Conservation (phyloP, 2,797 vertebrate species). For the Falco berigora region DNA sequence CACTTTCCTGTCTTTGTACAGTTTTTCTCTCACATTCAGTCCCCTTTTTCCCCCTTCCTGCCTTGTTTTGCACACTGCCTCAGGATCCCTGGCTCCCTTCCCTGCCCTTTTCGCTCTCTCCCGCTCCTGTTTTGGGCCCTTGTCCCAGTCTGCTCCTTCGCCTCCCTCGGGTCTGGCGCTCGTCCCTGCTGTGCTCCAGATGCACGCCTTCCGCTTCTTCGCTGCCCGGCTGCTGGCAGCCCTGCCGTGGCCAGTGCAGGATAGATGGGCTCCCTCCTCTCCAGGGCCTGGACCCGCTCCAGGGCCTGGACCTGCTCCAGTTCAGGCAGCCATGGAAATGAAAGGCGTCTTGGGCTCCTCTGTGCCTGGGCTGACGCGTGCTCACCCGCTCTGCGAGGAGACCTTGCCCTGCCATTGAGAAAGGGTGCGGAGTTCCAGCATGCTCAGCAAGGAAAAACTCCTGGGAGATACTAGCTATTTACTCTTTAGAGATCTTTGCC, state of each 20-base stretch:
- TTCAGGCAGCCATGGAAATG: background rate
- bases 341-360: background rate
- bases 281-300: background rate
- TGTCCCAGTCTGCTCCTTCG: background rate
- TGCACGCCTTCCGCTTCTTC: background rate
- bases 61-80: background rate
- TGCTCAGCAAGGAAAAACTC: background rate
- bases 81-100: background rate
- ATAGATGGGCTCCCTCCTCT: background rate
- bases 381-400: background rate
- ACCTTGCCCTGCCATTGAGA: background rate
- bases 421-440: fast-evolving
- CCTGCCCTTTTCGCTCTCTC: background rate
- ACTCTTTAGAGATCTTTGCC: background rate
- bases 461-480: background rate
- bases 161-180: background rate
- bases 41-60: background rate
- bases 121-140: background rate
- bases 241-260: fast-evolving
- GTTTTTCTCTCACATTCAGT: background rate
- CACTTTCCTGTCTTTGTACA: background rate
- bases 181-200: background rate
- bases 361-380: background rate
- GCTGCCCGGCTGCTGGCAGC: background rate
- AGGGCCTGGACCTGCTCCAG: background rate